Evolutionary conservation across 2,888 invertebrate genomes (phyloP), one percentile per base, ranked within the genome.

Genomic region (Selenia dentaria): DNA sequence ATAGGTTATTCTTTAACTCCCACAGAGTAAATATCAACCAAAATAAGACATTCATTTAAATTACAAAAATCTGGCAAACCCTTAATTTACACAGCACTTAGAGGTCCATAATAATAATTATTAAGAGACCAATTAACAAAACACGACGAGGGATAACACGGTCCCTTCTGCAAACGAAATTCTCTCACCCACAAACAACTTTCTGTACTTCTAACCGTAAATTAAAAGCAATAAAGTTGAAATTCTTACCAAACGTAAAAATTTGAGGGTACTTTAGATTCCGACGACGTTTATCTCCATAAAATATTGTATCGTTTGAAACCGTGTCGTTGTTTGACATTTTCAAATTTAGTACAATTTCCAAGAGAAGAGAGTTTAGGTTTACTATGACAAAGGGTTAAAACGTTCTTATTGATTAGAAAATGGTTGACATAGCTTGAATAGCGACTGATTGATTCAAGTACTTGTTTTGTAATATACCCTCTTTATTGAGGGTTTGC

Each of bases 101-200:
- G 25, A 45, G 44, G 39, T 45, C 46, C 41, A 47, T 53, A 51
- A 46, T 51, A 52, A 50, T 54, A 38, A 53, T 53, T 37, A 53
- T 55, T 53, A 53, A 44, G 36, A 49, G 44, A 47, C 55, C 53
- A 58, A 58, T 58, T 58, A 58, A 55, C 54, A 40, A 49, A 55
- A 48, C 51, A 51, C 31, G 51, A 47, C 38, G 51, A 51, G 51
- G 42, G 50, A 43, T 42, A 47, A 42, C 41, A 40, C 40, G 22
- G 27, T 45, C 57, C 51, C 36, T 13, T 34, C 39, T 34, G 47
- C 20, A 13, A 18, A 34, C 41, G 26, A 32, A 51, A 47, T 29
- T 14, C 36, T 39, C 24, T 11, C 16, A 33, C 9, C 10, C 11
- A 11, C 16, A 13, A 29, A 8, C 27, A 9, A 12, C 3, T 0